Conservation (phyloP, 2,797 vertebrate species). For the Danio jaintianensis region DNA sequence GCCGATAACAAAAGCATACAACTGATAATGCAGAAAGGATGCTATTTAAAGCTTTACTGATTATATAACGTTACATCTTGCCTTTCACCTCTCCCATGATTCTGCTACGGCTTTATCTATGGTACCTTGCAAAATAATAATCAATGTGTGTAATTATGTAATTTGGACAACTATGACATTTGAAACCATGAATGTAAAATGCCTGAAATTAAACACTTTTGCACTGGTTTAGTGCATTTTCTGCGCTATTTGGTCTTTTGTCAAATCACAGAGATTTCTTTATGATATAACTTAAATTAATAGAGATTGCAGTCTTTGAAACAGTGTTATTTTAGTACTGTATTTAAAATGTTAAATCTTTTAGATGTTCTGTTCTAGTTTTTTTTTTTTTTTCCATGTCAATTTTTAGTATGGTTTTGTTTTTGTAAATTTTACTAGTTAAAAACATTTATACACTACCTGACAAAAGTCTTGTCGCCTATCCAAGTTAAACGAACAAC, state of each 20-base stretch:
- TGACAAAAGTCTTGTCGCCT: too few species aligned
- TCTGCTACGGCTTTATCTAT: constrained; percentile 23
- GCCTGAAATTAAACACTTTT: constrained; percentile 53
- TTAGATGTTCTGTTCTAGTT: too few species aligned
- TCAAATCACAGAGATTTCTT: background rate
- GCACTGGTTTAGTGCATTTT: constrained; percentile 12
- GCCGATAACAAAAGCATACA: background rate
- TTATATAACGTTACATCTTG: constrained; percentile 39
- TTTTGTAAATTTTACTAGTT: too few species aligned
- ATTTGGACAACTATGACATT: background rate
- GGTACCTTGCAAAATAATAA: constrained; percentile 16
- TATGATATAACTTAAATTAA: background rate
- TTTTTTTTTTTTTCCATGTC: too few species aligned
- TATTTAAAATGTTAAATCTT: too few species aligned
- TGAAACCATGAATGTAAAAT: constrained; percentile 45
- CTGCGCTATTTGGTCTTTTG: background rate
- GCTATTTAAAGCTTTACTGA: constrained; percentile 46
- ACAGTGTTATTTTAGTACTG: too few species aligned
- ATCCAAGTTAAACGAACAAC: too few species aligned
- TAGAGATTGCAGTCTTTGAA: too few species aligned
- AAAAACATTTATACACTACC: too few species aligned
- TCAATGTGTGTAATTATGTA: too few species aligned
- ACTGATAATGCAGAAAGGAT: constrained; percentile 6
- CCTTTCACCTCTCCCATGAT: constrained; percentile 7
- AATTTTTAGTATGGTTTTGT: too few species aligned